A percentile compares a stretch with the other conserved stretches of the same genome.
Evolutionary conservation across 92 coral and sea anemone species (phyloP).

Genomic region (Bergia sp.): DNA sequence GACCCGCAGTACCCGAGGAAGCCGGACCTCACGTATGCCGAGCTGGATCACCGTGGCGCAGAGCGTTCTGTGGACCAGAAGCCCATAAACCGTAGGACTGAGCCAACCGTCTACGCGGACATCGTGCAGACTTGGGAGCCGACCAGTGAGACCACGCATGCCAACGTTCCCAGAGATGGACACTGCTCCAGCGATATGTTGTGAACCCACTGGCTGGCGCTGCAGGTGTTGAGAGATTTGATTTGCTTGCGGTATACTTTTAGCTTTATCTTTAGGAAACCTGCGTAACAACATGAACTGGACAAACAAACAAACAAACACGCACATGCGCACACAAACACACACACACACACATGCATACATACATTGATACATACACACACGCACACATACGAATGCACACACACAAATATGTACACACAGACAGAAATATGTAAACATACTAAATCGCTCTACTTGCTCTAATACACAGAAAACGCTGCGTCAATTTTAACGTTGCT

Average conservation of each 20-base stretch:
- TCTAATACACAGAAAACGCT: too few species aligned
- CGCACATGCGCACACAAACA: background rate
- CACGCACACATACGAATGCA: background rate
- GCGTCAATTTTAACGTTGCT: too few species aligned
- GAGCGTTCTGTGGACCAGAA: slow-evolving; percentile 39
- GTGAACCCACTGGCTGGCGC: background rate
- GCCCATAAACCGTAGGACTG: background rate
- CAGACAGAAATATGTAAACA: background rate
- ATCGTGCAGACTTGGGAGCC: slow-evolving; percentile 48
- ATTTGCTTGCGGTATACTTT: slow-evolving; percentile 6
- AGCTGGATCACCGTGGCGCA: slow-evolving; percentile 10
- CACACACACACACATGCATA: background rate
- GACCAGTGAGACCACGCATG: slow-evolving; percentile 10
- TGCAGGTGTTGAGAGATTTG: background rate
- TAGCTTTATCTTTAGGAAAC: background rate
- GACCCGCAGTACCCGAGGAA: slow-evolving; percentile 15
- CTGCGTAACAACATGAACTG: background rate
- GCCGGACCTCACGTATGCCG: slow-evolving; percentile 35
- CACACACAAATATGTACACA: too few species aligned
- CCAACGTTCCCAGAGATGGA: slow-evolving; percentile 23
- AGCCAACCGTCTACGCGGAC: slow-evolving; percentile 44
- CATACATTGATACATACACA: too few species aligned
- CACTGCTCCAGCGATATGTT: slow-evolving; percentile 27
- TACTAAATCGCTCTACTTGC: background rate
- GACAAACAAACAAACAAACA: too few species aligned